phyloP scores from a whole-genome alignment of 2,797 vertebrate genomes.

The Lerista edwardsae region DNA sequence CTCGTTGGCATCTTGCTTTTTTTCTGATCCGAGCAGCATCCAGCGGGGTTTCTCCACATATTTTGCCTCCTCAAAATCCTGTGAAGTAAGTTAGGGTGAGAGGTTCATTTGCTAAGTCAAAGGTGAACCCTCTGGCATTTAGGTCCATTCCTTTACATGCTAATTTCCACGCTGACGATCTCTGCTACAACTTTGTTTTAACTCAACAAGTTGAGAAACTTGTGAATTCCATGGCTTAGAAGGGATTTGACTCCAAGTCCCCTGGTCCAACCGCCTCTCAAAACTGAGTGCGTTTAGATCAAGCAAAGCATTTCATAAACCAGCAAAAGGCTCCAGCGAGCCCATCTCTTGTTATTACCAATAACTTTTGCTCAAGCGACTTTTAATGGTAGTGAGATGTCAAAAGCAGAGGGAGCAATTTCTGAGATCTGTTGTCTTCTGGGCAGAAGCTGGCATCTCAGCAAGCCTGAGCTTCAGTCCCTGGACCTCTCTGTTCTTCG shows the following conservation, averaged over 20 bases:
- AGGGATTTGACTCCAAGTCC: neutral
- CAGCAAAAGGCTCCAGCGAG: no score
- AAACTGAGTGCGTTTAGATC: neutral
- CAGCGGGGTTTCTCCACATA: neutral
- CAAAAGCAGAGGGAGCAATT: neutral
- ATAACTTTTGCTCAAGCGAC: neutral
- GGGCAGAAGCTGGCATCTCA: neutral
- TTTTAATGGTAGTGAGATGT: neutral
- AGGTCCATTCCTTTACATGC: neutral
- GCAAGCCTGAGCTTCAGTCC: neutral
- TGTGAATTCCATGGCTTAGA: neutral
- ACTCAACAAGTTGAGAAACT: neutral
- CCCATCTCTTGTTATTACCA: neutral
- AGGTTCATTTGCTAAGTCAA: neutral
- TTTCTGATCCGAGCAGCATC: neutral
- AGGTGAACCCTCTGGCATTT: neutral
- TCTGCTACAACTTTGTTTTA: no score
- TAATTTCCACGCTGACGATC: neutral
- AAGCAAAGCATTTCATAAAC: neutral
- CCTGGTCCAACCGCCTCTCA: neutral
- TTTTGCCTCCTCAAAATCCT: neutral
- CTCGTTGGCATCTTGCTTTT: neutral
- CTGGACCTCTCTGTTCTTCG: neutral
- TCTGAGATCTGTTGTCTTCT: neutral
- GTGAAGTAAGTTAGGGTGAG: neutral